phyloP scores from a whole-genome alignment of 2,888 invertebrate species.

The Volucella zonaria region DNA sequence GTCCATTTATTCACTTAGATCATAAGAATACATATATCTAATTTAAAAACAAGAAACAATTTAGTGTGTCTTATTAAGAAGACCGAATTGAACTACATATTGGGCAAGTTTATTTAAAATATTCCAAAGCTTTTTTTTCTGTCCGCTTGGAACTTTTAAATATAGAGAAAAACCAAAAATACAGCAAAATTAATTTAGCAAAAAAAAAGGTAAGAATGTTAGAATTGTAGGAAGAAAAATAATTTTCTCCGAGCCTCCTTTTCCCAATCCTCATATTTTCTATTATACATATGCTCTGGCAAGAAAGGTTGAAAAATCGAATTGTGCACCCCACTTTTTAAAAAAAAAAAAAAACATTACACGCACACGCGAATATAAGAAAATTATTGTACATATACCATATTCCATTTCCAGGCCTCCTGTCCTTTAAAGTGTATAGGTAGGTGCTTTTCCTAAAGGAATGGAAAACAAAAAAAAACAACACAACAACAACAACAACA shows the following conservation, averaged over 20 bases:
- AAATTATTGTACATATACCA: too few relatives aligned
- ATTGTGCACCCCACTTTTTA: constrained; percentile 75
- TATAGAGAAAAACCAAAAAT: constrained; percentile 32
- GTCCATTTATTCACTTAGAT: constrained; percentile 78
- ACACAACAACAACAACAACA: constrained; percentile 17
- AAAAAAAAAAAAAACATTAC: constrained; percentile 11
- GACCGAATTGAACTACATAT: constrained; percentile 49
- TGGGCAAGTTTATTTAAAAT: constrained; percentile 64
- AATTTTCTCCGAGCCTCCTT: constrained; percentile 33
- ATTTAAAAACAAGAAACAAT: constrained; percentile 46
- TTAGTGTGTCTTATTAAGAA: constrained; percentile 42
- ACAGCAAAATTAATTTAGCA: constrained; percentile 34
- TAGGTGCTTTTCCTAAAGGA: constrained; percentile 33
- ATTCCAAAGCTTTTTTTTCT: constrained; percentile 76
- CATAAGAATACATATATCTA: constrained; percentile 73
- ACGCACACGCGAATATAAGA: not conserved
- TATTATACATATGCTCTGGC: constrained; percentile 42
- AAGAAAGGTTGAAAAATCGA: constrained; percentile 73
- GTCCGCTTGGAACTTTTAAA: constrained; percentile 72
- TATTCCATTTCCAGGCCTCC: constrained; percentile 34
- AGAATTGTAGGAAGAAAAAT: constrained; percentile 14
- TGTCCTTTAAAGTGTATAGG: constrained; percentile 30
- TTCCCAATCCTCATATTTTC: constrained; percentile 5
- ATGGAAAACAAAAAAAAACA: constrained; percentile 6
- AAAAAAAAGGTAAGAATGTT: constrained; percentile 66